Percentiles rank a stretch among this genome's conserved stretches.
These are phyloP conservation scores for Megathymus violae DNA, from an alignment of 1,140 invertebrate species.

Conservation along the genomic window DNA sequence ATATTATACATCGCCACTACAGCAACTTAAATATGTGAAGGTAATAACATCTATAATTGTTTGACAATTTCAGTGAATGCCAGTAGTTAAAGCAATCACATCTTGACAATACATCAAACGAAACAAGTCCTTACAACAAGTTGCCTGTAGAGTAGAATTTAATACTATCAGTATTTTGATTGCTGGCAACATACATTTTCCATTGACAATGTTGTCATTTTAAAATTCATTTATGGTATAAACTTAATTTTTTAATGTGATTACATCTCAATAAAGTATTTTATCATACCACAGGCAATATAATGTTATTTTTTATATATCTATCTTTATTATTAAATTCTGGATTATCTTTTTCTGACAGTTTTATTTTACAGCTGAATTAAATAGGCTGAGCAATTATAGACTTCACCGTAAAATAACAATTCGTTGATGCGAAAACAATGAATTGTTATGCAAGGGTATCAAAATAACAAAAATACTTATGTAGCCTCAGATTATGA, in stretches of 20 bases:
- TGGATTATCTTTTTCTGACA: too few relatives aligned
- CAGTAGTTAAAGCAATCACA: slow-evolving; percentile 41
- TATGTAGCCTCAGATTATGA: too few relatives aligned
- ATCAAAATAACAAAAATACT: too few relatives aligned
- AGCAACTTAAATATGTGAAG: slow-evolving; percentile 47
- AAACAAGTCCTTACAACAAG: slow-evolving; percentile 65
- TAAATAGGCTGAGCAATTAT: too few relatives aligned
- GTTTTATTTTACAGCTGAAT: too few relatives aligned
- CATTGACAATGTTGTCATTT: slow-evolving; percentile 55
- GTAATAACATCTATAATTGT: slow-evolving; percentile 62
- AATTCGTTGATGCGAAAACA: too few relatives aligned
- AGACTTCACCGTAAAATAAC: too few relatives aligned
- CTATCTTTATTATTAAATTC: too few relatives aligned
- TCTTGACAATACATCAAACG: slow-evolving; percentile 48
- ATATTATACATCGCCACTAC: slow-evolving; percentile 52
- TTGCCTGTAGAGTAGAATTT: slow-evolving; percentile 57
- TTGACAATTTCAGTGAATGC: slow-evolving; percentile 46
- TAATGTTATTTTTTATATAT: too few relatives aligned
- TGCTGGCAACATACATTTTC: slow-evolving; percentile 78
- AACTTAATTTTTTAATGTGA: slow-evolving; percentile 24
- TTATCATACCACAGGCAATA: not conserved
- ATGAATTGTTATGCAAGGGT: too few relatives aligned
- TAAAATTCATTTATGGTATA: slow-evolving; percentile 35
- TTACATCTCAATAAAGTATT: not conserved
- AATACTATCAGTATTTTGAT: slow-evolving; percentile 57